These are phyloP conservation scores for Carassius gibelio DNA, from an alignment of 2,113 vertebrate species.

Conservation along the genomic window DNA sequence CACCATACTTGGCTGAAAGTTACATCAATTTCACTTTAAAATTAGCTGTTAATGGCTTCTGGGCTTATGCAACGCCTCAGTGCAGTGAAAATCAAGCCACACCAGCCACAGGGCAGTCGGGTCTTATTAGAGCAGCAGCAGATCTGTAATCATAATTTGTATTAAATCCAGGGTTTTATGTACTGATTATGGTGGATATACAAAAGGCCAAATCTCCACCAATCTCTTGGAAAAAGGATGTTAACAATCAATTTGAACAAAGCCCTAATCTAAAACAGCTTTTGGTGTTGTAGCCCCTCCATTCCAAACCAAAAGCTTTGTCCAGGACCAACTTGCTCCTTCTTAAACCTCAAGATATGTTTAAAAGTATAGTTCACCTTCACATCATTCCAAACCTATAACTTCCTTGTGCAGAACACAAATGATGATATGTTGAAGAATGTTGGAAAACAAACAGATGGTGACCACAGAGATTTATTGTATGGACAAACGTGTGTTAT, in stretches of 20 bases:
- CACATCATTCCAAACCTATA: background rate
- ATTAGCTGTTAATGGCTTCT: background rate
- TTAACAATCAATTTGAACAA: background rate
- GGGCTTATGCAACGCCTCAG: background rate
- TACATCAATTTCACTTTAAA: background rate
- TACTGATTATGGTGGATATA: background rate
- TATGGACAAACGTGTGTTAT: no score
- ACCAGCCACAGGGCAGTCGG: background rate
- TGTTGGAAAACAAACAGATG: no score
- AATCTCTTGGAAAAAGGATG: background rate
- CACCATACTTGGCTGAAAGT: no score
- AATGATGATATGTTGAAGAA: no score
- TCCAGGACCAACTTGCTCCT: background rate
- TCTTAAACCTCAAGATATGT: background rate
- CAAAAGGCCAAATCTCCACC: background rate
- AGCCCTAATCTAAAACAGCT: background rate
- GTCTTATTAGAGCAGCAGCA: background rate
- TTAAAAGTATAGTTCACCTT: background rate
- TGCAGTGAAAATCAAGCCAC: background rate
- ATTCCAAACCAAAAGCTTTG: background rate
- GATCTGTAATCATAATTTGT: slow-evolving; percentile 11
- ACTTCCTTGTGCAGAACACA: no score
- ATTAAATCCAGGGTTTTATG: slow-evolving; percentile 6
- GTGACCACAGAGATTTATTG: no score
- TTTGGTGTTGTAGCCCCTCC: background rate